phyloP scores from a whole-genome alignment of 2,888 invertebrate species.

The Agrochola macilenta region DNA sequence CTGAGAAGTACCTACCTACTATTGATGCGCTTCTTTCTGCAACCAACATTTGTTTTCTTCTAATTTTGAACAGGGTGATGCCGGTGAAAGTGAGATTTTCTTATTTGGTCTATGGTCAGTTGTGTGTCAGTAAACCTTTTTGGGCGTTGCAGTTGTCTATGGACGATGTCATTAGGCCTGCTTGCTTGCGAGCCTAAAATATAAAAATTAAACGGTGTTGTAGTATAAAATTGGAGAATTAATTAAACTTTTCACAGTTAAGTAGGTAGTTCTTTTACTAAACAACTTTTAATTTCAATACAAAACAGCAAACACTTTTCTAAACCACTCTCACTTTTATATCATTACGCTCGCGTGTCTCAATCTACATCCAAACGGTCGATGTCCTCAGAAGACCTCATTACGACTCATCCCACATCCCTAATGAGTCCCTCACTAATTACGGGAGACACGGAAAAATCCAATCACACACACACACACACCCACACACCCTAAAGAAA shows the following conservation, averaged over 20 bases:
- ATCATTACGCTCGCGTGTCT: constrained; percentile 62
- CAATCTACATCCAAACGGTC: constrained; percentile 46
- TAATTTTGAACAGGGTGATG: not conserved
- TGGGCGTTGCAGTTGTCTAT: not conserved
- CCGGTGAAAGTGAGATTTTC: not conserved
- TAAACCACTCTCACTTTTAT: constrained; percentile 47
- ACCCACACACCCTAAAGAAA: constrained; percentile 45
- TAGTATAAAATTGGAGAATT: not conserved
- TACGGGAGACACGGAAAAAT: constrained; percentile 89
- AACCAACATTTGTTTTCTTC: not conserved
- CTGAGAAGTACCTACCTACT: not conserved
- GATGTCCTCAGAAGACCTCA: constrained; percentile 74
- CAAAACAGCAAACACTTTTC: constrained; percentile 39
- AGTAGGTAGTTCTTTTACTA: too few relatives aligned
- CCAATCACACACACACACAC: constrained; percentile 82
- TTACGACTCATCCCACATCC: constrained; percentile 80
- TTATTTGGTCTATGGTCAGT: not conserved
- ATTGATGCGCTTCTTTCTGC: not conserved
- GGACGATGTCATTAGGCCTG: too few relatives aligned
- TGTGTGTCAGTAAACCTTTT: not conserved
- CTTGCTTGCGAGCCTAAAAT: not conserved
- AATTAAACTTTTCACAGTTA: too few relatives aligned
- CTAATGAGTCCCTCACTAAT: constrained; percentile 84
- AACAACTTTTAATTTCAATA: constrained; percentile 4
- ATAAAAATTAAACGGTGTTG: not conserved